phyloP scores from a whole-genome alignment of 2,797 vertebrate species.

The Notolepis coatsorum region DNA sequence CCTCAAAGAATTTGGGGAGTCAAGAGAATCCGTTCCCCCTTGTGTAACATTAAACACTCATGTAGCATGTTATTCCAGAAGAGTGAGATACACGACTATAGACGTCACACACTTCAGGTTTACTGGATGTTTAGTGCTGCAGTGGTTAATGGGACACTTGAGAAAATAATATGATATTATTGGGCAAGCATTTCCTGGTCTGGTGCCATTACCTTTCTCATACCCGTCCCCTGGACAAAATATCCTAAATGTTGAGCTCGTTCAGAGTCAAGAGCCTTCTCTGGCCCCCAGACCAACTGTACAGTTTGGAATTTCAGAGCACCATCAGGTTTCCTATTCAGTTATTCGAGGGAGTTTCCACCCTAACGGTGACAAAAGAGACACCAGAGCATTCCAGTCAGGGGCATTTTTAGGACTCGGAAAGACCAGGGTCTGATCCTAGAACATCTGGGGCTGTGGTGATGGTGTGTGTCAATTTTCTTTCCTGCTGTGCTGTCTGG shows the following conservation, averaged over 20 bases:
- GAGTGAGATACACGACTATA: not conserved
- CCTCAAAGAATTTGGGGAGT: constrained; percentile 2
- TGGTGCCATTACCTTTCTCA: constrained; percentile 28
- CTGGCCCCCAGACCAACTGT: constrained; percentile 6
- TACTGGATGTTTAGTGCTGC: constrained; percentile 12
- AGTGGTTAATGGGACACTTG: constrained; percentile 11
- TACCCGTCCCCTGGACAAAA: constrained; percentile 8
- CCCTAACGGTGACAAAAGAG: no score
- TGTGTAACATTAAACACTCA: not conserved
- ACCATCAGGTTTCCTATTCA: no score
- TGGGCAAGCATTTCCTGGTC: not conserved
- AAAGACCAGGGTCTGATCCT: no score
- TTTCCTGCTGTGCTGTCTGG: no score
- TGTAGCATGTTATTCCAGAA: not conserved
- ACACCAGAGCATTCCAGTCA: no score
- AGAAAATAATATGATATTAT: constrained; percentile 17
- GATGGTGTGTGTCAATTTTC: no score
- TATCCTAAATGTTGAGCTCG: constrained; percentile 4
- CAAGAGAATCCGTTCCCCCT: constrained; percentile 22
- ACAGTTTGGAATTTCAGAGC: not conserved
- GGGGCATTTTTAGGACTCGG: no score
- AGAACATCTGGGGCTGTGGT: no score
- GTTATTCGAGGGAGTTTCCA: no score
- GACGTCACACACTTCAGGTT: constrained; percentile 29
- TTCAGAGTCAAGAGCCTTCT: not conserved